Evolutionary conservation across 2,888 invertebrate species (phyloP), one percentile per base, ranked within the genome.

Genomic region (Philaethria dido): DNA sequence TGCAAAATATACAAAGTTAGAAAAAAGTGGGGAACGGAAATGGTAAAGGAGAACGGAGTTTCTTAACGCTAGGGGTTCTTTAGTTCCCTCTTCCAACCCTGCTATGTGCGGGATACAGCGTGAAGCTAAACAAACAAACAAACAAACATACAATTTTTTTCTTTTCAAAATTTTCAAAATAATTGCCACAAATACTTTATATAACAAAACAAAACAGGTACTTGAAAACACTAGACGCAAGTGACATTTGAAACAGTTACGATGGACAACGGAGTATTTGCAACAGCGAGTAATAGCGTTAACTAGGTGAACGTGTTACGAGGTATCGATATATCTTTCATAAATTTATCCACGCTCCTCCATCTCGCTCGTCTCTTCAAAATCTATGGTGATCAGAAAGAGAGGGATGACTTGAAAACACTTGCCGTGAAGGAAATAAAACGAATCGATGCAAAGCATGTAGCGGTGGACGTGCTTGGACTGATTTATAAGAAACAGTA

Each of bases 241-340:
- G 65, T 50, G 33, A 20, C 48, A 36, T 57, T 45, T n/a, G 33
- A 70, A 70, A 72, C 73, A 70, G 72, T 72, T 74, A 70, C 69
- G 69, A 68, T 70, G 72, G 68, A 62, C 74, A 74, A 73, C 72
- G 72, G 71, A 62, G 64, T 61, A 64, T 67, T 67, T 62, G 64
- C 68, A 70, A 72, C 65, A 64, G 68, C 62, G 65, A 60, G 71
- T 72, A 66, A 66, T 67, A 72, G 50, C 61, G 69, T 64, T 75
- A 77, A 77, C 78, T 76, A 69, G 79, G 77, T 78, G 75, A 77
- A 75, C 73, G 73, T 73, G 77, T 75, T 77, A 75, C 74, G 74
- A 69, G 73, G 71, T 71, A 72, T 72, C 64, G 59, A 69, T 68
- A 68, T 70, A 70, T 68, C 54, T 72, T 65, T 54, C 65, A 72